Conservation (phyloP, 2,113 vertebrate genomes). For the Hiodon tergisus region DNA sequence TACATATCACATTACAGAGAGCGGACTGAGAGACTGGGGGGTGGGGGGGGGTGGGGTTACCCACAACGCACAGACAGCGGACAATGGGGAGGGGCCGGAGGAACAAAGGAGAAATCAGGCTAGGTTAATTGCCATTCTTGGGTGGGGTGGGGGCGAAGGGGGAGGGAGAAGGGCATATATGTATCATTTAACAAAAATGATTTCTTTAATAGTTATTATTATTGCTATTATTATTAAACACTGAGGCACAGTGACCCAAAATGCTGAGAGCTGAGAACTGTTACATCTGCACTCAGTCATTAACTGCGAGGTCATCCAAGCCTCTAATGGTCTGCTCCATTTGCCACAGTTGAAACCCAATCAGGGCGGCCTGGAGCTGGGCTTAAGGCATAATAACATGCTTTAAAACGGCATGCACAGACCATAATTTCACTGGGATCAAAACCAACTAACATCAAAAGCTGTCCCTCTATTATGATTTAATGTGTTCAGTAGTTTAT, state of each 20-base stretch:
- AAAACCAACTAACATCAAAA: slow-evolving; percentile 46
- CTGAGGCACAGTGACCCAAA: slow-evolving; percentile 23
- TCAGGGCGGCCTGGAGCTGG: slow-evolving; percentile 32
- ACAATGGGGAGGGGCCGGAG: not conserved
- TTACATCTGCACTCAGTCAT: slow-evolving; percentile 42
- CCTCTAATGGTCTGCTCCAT: slow-evolving; percentile 45
- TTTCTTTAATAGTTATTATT: slow-evolving; percentile 7
- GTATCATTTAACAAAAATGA: not conserved
- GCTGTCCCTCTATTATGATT: slow-evolving; percentile 52
- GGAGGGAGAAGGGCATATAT: not conserved
- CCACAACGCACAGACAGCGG: too few species aligned
- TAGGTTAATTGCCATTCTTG: not conserved
- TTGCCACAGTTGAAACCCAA: slow-evolving; percentile 52
- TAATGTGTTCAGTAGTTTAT: slow-evolving; percentile 49
- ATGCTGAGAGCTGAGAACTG: slow-evolving; percentile 32
- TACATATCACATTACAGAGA: not conserved
- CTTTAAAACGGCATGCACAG: slow-evolving; percentile 33
- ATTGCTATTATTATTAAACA: slow-evolving; percentile 33
- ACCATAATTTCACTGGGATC: slow-evolving; percentile 46
- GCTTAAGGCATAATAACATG: slow-evolving; percentile 48
- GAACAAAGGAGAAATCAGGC: not conserved
- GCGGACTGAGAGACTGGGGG: not conserved
- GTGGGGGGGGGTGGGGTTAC: not conserved
- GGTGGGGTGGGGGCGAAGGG: not conserved
- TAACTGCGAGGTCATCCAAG: slow-evolving; percentile 46